phyloP scores from a whole-genome alignment of 2,797 vertebrate genomes.

The Rhinichthys osculus region DNA sequence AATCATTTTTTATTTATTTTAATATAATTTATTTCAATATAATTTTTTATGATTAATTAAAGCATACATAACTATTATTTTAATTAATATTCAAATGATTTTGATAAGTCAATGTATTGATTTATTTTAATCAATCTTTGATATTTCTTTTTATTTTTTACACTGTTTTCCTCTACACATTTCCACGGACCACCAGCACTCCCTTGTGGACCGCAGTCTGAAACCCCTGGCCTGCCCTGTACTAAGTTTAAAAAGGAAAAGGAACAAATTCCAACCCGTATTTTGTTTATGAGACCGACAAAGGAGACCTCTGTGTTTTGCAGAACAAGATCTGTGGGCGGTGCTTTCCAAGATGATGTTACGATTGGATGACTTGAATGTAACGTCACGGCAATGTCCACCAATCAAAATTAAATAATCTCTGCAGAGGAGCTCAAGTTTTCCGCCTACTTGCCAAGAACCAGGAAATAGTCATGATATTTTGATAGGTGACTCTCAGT shows the following conservation, averaged over 20 bases:
- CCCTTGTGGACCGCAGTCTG: neutral
- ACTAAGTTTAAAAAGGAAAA: neutral
- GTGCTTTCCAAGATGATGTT: neutral
- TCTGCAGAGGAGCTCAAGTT: neutral
- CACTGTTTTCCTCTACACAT: neutral
- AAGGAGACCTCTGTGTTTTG: neutral
- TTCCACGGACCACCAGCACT: neutral
- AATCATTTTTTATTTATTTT: neutral
- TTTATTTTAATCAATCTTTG: neutral
- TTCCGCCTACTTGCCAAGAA: conserved; percentile 45
- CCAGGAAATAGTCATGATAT: conserved; percentile 58
- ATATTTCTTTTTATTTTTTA: neutral
- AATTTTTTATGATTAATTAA: neutral
- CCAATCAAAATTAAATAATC: conserved; percentile 42
- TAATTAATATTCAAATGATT: neutral
- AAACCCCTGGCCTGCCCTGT: neutral
- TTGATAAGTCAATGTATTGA: neutral
- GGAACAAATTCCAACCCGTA: neutral
- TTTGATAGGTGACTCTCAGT: conserved; percentile 9
- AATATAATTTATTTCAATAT: neutral
- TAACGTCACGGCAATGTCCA: neutral
- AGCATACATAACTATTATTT: neutral
- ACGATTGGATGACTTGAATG: conserved; percentile 25
- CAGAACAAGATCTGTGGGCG: neutral
- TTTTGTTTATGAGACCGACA: neutral